These are phyloP conservation scores for Gobio occitaniae DNA, from an alignment of 2,797 vertebrate species.

Conservation along the genomic window DNA sequence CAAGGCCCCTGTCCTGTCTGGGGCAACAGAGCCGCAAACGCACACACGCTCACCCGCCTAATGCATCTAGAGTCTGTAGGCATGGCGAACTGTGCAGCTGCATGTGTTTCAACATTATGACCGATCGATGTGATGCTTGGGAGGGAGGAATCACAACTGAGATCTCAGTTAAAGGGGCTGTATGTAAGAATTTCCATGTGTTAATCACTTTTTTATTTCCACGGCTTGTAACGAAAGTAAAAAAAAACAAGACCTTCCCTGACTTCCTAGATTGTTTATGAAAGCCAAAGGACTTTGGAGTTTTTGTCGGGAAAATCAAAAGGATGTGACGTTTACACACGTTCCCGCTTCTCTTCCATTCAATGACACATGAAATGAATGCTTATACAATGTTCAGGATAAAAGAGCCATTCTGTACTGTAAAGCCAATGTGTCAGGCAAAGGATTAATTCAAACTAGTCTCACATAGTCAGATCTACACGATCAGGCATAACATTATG, in stretches of 20 bases:
- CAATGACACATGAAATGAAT: not conserved
- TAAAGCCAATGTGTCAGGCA: no score
- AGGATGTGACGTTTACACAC: not conserved
- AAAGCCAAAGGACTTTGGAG: not conserved
- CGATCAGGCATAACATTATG: no score
- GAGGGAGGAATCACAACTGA: not conserved
- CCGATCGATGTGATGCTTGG: not conserved
- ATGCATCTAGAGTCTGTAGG: constrained; percentile 35
- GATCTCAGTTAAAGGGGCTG: not conserved
- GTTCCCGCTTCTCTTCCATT: not conserved
- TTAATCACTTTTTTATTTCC: not conserved
- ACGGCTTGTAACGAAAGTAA: not conserved
- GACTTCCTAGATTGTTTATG: not conserved
- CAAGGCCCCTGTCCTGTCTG: constrained; percentile 59
- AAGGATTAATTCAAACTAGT: no score
- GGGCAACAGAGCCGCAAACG: constrained; percentile 66
- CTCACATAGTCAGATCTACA: no score
- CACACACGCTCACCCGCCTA: not conserved
- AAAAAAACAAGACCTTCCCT: not conserved
- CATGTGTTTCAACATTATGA: not conserved
- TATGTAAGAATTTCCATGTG: not conserved
- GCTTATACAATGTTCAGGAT: not conserved
- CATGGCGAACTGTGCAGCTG: not conserved
- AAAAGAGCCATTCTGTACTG: no score
- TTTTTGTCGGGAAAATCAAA: not conserved